A percentile compares a stretch with the other conserved stretches of the same genome.
phyloP scores from a whole-genome alignment of 2,797 vertebrate genomes.

The Clarias platycephalus region DNA sequence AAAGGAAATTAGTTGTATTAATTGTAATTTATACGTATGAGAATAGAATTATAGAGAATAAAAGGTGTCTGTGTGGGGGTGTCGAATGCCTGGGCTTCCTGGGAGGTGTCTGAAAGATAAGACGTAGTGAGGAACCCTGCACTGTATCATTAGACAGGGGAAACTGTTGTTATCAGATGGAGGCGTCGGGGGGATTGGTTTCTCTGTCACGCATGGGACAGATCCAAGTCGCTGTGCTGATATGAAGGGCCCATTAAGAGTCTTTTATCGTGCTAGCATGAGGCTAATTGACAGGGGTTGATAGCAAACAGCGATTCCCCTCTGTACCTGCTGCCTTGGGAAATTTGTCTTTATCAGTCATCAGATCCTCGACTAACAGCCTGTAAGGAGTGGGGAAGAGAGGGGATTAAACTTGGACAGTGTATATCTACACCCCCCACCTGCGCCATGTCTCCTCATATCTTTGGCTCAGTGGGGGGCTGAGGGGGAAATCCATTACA shows the following conservation, averaged over 20 bases:
- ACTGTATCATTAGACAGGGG: conserved; percentile 87
- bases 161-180: conserved; percentile 85
- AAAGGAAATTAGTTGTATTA: not conserved
- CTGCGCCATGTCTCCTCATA: conserved; percentile 32
- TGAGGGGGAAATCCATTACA: not conserved
- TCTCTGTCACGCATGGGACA: conserved; percentile 73
- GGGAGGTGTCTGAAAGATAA: conserved; percentile 64
- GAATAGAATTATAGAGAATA: not conserved
- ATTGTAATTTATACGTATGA: not conserved
- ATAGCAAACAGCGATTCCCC: conserved; percentile 73
- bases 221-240: conserved; percentile 79
- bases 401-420: conserved; percentile 12
- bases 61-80: conserved; percentile 21
- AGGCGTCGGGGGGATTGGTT: conserved; percentile 83
- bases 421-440: conserved; percentile 14
- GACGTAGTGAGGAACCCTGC: conserved; percentile 75
- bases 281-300: conserved; percentile 89
- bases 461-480: conserved; percentile 53
- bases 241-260: conserved; percentile 91
- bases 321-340: conserved; percentile 73
- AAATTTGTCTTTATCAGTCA: conserved; percentile 85
- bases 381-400: conserved; percentile 62
- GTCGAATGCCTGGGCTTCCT: conserved; percentile 18
- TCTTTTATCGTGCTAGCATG: conserved; percentile 85
- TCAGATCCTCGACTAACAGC: conserved; percentile 82